phyloP scores from a whole-genome alignment of 1,140 invertebrate species.

The Micrasema longulum region DNA sequence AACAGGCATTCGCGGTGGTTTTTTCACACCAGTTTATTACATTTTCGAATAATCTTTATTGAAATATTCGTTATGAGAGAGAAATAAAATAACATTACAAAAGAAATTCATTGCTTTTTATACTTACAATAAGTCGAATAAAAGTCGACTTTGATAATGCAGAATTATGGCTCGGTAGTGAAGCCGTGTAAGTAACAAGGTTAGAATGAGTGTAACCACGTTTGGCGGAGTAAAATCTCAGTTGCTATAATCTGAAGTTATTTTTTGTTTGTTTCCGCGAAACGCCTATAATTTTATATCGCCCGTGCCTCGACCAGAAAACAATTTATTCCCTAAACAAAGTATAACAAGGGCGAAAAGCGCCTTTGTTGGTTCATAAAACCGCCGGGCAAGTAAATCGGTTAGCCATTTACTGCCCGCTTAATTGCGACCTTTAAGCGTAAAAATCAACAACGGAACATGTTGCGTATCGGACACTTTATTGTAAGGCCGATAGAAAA shows the following conservation, averaged over 20 bases:
- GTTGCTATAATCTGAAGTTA: not conserved
- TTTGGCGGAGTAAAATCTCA: not conserved
- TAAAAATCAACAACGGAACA: conserved; percentile 39
- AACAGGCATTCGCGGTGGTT: too few species aligned
- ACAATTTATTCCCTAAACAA: conserved; percentile 28
- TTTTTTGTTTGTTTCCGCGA: conserved; percentile 16
- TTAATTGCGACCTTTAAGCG: conserved; percentile 37
- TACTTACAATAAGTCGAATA: too few species aligned
- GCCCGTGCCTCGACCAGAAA: not conserved
- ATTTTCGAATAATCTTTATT: too few species aligned
- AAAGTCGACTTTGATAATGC: too few species aligned
- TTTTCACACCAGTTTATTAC: too few species aligned
- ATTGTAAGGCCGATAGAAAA: too few species aligned
- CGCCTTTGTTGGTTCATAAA: conserved; percentile 22
- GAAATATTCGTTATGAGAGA: too few species aligned
- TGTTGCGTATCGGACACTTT: not conserved
- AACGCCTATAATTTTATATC: conserved; percentile 30
- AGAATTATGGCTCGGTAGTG: too few species aligned
- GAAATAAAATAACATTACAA: too few species aligned
- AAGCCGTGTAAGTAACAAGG: too few species aligned
- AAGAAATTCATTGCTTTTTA: too few species aligned
- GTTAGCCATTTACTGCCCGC: conserved; percentile 31
- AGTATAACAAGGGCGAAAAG: conserved; percentile 13
- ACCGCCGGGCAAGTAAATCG: conserved; percentile 32
- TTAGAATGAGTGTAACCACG: too few species aligned